Percentiles rank a stretch among this genome's conserved stretches.
These are phyloP conservation scores for Nemoura dubitans DNA, from an alignment of 2,888 invertebrate genomes.

Conservation along the genomic window DNA sequence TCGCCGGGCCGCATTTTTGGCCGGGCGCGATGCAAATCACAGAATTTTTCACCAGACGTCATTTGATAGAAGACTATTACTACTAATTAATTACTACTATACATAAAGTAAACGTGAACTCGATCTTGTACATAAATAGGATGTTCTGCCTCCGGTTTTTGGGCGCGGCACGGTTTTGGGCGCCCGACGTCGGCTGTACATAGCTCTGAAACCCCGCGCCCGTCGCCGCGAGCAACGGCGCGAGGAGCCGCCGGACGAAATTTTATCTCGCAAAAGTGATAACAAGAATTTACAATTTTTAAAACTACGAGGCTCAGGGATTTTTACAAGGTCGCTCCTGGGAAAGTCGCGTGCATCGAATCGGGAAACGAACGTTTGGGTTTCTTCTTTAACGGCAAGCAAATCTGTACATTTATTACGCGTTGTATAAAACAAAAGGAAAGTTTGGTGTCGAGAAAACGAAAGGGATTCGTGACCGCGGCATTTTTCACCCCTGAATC, in stretches of 20 bases:
- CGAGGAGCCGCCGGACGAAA: no score
- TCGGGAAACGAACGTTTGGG: background rate
- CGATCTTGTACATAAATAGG: background rate
- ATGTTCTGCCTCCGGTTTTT: background rate
- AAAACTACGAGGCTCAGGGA: slow-evolving; percentile 5
- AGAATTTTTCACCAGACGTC: background rate
- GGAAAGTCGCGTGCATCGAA: background rate
- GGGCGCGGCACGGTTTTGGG: background rate
- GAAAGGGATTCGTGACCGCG: background rate
- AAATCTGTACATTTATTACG: background rate
- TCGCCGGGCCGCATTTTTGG: no score
- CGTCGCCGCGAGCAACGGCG: background rate
- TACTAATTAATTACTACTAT: background rate
- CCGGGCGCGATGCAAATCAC: background rate
- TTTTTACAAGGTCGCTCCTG: background rate
- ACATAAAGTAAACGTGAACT: background rate
- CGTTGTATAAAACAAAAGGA: background rate
- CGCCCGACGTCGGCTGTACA: background rate
- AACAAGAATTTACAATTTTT: slow-evolving; percentile 3
- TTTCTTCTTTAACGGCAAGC: background rate
- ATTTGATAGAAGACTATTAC: background rate
- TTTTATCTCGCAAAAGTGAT: slow-evolving; percentile 1
- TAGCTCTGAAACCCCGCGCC: background rate
- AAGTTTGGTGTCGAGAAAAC: background rate
- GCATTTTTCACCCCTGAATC: background rate